phyloP scores from a whole-genome alignment of 2,888 invertebrate genomes.

The Acanthosepion esculentum region DNA sequence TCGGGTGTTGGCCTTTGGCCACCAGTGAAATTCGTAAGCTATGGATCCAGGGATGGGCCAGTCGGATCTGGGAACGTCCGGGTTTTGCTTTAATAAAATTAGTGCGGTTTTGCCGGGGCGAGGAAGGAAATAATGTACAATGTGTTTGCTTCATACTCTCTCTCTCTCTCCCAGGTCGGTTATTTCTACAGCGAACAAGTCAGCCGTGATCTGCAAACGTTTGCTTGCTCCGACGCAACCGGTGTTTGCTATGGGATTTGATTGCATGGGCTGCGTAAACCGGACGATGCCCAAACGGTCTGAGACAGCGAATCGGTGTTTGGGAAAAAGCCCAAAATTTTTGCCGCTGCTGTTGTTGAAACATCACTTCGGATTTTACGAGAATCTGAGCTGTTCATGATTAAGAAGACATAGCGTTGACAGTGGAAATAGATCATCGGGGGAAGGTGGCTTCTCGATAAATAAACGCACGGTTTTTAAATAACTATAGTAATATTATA shows the following conservation, averaged over 20 bases:
- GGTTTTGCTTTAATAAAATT: conserved; percentile 2
- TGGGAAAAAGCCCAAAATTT: no score
- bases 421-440: no score
- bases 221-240: not conserved
- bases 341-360: no score
- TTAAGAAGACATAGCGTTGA: no score
- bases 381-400: no score
- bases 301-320: no score
- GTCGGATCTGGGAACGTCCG: not conserved
- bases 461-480: no score
- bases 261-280: not conserved
- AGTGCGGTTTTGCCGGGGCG: not conserved
- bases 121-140: not conserved
- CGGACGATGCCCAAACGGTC: not conserved
- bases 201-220: not conserved
- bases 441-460: no score
- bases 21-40: not conserved
- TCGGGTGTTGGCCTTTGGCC: not conserved
- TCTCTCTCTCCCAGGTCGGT: not conserved
- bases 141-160: not conserved
- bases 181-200: not conserved
- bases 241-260: not conserved
- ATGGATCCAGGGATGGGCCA: not conserved
- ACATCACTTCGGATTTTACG: no score
- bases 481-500: no score